These are phyloP conservation scores for Eupithecia insigniata DNA, from an alignment of 2,888 invertebrate genomes.

Conservation along the genomic window DNA sequence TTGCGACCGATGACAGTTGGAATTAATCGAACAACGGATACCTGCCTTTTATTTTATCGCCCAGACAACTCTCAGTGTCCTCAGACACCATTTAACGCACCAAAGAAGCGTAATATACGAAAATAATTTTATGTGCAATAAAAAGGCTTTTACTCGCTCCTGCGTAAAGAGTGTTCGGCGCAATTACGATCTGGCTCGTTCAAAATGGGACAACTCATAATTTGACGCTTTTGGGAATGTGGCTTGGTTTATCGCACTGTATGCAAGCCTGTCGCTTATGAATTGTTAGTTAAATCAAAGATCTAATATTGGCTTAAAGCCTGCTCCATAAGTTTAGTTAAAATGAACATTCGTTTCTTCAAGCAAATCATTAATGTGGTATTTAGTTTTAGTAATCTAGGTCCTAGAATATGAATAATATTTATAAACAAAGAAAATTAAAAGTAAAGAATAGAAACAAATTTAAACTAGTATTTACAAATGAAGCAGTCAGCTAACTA, in stretches of 20 bases:
- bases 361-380: too few relatives aligned
- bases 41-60: background rate
- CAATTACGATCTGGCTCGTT: constrained; percentile 34
- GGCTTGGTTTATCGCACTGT: constrained; percentile 7
- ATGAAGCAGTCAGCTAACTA: too few relatives aligned
- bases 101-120: constrained; percentile 59
- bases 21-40: background rate
- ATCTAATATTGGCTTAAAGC: background rate
- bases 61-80: constrained; percentile 12
- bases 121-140: constrained; percentile 75
- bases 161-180: constrained; percentile 53
- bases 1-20: too few relatives aligned
- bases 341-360: too few relatives aligned
- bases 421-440: too few relatives aligned
- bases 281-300: background rate
- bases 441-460: too few relatives aligned
- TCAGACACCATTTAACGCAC: constrained; percentile 37
- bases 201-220: constrained; percentile 35
- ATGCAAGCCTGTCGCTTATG: background rate
- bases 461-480: too few relatives aligned
- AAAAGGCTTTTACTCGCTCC: constrained; percentile 68
- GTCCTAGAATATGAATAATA: too few relatives aligned
- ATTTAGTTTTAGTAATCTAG: too few relatives aligned
- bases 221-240: constrained; percentile 20
- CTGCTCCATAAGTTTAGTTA: background rate